Evolutionary conservation across 2,113 vertebrate species (phyloP).

Genomic region (human): DNA sequence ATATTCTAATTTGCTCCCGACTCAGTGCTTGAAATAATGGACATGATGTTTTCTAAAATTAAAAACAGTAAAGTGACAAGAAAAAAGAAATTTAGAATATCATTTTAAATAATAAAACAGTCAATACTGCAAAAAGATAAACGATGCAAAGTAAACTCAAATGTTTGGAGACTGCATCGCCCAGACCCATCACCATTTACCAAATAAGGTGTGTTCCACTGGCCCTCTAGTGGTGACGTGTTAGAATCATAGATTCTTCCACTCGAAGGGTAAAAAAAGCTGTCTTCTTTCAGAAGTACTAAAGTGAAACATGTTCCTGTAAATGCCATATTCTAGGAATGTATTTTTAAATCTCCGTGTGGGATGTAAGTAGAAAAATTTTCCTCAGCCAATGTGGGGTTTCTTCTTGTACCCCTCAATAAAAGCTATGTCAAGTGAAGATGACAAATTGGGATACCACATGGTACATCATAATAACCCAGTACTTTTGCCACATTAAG

Average conservation of each 20-base stretch:
- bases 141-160: not conserved
- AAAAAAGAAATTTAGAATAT: not conserved
- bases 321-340: conserved; percentile 80
- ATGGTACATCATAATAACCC: conserved; percentile 73
- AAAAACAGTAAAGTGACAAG: not conserved
- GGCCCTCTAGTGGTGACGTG: conserved; percentile 55
- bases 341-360: conserved; percentile 79
- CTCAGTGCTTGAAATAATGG: conserved; percentile 24
- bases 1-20: not conserved
- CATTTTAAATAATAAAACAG: not conserved
- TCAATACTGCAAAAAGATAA: not conserved
- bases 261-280: conserved; percentile 42
- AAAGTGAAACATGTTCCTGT: conserved; percentile 73
- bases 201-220: not conserved
- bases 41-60: not conserved
- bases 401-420: conserved; percentile 81
- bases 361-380: conserved; percentile 76
- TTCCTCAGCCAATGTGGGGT: conserved; percentile 73
- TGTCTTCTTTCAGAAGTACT: conserved; percentile 55
- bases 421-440: conserved; percentile 78
- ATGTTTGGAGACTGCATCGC: not conserved
- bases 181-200: not conserved
- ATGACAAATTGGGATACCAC: conserved; percentile 76
- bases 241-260: conserved; percentile 3
- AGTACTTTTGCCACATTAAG: conserved; percentile 69